Evolutionary conservation across 2,113 vertebrate species (phyloP).

Genomic region (Gallinago paraguaiae): DNA sequence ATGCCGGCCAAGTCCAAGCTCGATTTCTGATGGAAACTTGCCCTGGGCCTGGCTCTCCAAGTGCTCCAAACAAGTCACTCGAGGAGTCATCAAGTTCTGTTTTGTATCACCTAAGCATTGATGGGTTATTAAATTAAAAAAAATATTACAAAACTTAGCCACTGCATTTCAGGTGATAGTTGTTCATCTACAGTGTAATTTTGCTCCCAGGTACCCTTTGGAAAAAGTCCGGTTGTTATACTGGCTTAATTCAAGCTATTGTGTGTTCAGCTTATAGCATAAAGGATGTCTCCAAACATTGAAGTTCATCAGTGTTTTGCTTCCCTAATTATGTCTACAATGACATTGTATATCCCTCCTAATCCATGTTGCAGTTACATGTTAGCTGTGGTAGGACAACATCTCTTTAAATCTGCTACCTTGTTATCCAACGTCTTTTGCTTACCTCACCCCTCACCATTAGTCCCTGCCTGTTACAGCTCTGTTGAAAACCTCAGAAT

Average conservation of each 20-base stretch:
- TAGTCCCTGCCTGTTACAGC: background rate
- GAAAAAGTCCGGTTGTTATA: background rate
- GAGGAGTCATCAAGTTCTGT: background rate
- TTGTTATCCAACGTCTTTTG: background rate
- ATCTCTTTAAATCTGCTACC: background rate
- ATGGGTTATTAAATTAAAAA: background rate
- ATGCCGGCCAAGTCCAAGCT: background rate
- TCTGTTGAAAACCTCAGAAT: conserved; percentile 10
- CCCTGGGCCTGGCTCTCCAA: background rate
- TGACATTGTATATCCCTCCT: background rate
- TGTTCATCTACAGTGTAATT: accelerated
- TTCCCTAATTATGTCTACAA: background rate
- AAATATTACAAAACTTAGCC: background rate
- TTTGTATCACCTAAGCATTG: background rate
- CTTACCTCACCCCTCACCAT: background rate
- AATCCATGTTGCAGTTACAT: background rate
- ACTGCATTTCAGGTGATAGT: background rate
- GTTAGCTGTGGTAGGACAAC: background rate
- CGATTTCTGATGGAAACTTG: accelerated
- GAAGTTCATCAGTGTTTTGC: background rate
- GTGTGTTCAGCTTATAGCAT: background rate
- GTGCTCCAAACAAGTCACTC: background rate
- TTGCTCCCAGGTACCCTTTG: background rate
- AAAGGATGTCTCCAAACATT: background rate
- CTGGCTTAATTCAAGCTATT: background rate